Evolutionary conservation across 1,140 invertebrate species (phyloP), one percentile per base, ranked within the genome.

Genomic region (Acromyrmex echinatior): DNA sequence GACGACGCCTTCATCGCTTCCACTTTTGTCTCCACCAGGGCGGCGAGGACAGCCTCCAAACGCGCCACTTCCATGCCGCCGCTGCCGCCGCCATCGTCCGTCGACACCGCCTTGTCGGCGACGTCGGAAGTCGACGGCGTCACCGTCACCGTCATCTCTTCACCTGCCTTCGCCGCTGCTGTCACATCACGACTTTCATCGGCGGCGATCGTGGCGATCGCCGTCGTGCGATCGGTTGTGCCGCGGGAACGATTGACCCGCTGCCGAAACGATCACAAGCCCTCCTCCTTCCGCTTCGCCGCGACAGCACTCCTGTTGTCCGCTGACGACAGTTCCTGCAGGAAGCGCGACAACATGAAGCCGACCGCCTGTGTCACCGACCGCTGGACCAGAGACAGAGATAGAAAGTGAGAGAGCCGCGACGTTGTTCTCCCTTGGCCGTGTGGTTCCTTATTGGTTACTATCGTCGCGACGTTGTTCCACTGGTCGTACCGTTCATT

Each of bases 41-140:
- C 96, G 28, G 97, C 96, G 80, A 97, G 93, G 62, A 97, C 96
- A 45, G 97, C 96, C 94, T 97, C 97, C 90, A 97, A 95, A 88
- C 96, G 96, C 70, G 96, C 95, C 92, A 97, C 96, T 89, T 96
- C 96, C 93, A 93, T 94, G 87, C 92, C 92, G 87, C 92, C 92
- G 66, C 81, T 65, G 77, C 81, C 86, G 77, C 81, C 86, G 71
- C 71, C 94, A 93, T 97, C 97, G 95, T 97, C 97, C 90, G 97
- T 97, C 90, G 96, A 97, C 84, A 97, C 97, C 89, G 97, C 96
- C 94, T 97, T 97, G 95, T 97, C 97, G 94, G 96, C 96, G 93
- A 96, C 96, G 95, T 96, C 94, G 88, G 91, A 92, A 86, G 92
- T 93, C 86, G 94, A 91, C 92, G 94, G 95, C 94, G 95, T 95